Conservation (phyloP, 1,140 invertebrate species). For the Steinernema khuongi region DNA sequence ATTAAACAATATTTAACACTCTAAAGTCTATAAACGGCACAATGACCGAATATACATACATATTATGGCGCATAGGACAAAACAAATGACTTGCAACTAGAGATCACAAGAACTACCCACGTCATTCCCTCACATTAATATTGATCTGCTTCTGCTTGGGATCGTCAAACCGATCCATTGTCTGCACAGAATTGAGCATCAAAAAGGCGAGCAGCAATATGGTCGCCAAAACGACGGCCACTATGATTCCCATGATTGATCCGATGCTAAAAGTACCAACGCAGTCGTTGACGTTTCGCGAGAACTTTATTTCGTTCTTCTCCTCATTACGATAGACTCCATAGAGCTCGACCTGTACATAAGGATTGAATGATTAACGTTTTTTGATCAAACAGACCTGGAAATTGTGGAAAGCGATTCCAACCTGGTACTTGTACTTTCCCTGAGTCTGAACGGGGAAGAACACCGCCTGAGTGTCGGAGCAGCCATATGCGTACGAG, state of each 20-base stretch:
- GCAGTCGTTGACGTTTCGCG: neutral
- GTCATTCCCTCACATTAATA: slow-evolving; percentile 64
- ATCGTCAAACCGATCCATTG: slow-evolving; percentile 97
- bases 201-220: slow-evolving; percentile 79
- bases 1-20: too few species aligned
- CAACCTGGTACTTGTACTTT: slow-evolving; percentile 31
- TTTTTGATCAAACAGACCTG: slow-evolving; percentile 39
- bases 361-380: neutral
- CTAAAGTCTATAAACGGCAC: too few species aligned
- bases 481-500: slow-evolving; percentile 28
- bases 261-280: neutral
- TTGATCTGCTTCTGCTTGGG: slow-evolving; percentile 92
- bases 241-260: slow-evolving; percentile 65
- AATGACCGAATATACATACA: too few species aligned
- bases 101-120: neutral
- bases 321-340: neutral
- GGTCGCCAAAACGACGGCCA: slow-evolving; percentile 70
- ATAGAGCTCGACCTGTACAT: neutral
- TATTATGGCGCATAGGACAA: too few species aligned
- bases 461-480: slow-evolving; percentile 38
- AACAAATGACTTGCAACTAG: too few species aligned
- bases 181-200: slow-evolving; percentile 88
- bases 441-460: slow-evolving; percentile 27
- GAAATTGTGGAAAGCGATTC: slow-evolving; percentile 46
- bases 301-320: neutral